Evolutionary conservation across 2,797 vertebrate genomes (phyloP).

Genomic region (Eremophila alpestris): DNA sequence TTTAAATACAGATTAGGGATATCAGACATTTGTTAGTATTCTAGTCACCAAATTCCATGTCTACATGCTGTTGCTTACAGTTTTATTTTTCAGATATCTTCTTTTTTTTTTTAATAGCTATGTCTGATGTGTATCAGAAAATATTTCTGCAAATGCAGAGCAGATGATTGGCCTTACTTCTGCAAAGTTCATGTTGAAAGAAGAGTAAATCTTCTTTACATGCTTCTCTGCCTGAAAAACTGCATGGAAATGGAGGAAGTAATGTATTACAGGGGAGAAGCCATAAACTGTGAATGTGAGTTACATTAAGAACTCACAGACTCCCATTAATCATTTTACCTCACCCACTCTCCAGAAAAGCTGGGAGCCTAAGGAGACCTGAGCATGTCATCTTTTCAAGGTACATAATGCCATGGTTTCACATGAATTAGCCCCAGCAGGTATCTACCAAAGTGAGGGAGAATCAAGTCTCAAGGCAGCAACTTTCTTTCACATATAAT

Average conservation of each 20-base stretch:
- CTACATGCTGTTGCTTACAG: fast-evolving
- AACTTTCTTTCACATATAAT: not conserved
- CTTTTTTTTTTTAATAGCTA: not conserved
- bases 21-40: not conserved
- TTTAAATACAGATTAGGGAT: not conserved
- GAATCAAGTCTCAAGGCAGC: not conserved
- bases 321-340: not conserved
- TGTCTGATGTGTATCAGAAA: not conserved
- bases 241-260: not conserved
- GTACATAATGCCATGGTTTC: not conserved
- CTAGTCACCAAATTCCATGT: not conserved
- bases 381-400: not conserved
- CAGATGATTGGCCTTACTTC: not conserved
- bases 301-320: not conserved
- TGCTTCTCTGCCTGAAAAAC: not conserved
- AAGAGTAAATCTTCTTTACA: not conserved
- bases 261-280: not conserved
- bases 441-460: not conserved
- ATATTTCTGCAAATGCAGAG: not conserved
- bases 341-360: not conserved
- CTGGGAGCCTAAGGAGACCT: not conserved
- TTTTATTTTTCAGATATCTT: not conserved
- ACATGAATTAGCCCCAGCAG: not conserved
- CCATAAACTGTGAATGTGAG: not conserved
- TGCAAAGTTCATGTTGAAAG: not conserved